Percentiles rank a stretch among this genome's conserved stretches.
phyloP scores from a whole-genome alignment of 1,140 invertebrate species.

The Mercenaria mercenaria region DNA sequence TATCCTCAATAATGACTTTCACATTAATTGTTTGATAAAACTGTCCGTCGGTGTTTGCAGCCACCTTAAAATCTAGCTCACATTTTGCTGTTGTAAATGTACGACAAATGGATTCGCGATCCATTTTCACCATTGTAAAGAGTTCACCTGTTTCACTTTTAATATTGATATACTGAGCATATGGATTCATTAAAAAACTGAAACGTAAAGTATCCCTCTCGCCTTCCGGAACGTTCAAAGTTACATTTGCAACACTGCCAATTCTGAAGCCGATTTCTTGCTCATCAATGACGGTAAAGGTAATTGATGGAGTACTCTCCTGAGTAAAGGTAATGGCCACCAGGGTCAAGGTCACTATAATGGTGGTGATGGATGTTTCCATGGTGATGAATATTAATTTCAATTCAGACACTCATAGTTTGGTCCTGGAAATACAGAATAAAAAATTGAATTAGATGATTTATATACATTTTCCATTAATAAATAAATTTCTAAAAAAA shows the following conservation, averaged over 20 bases:
- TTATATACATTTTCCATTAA: background rate
- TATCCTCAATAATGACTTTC: conserved; percentile 75
- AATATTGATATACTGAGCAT: conserved; percentile 24
- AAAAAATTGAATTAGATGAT: background rate
- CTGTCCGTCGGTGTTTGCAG: conserved; percentile 42
- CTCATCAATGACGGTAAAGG: conserved; percentile 44
- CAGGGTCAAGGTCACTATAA: conserved; percentile 13
- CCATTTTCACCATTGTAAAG: conserved; percentile 70
- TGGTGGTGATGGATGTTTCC: background rate
- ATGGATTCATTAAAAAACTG: background rate
- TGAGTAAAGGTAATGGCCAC: conserved; percentile 15
- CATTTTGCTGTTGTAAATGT: conserved; percentile 58
- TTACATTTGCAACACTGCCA: conserved; percentile 26
- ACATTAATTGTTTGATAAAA: conserved; percentile 49
- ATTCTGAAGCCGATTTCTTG: background rate
- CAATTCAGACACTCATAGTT: conserved; percentile 16
- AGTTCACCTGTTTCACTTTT: conserved; percentile 50
- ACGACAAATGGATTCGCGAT: conserved; percentile 76
- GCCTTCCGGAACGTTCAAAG: background rate
- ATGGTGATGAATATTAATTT: conserved; percentile 32
- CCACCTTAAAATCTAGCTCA: conserved; percentile 64
- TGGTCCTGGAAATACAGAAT: conserved; percentile 22
- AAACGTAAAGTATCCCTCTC: background rate
- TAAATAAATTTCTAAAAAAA: too few species aligned
- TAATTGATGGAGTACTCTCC: conserved; percentile 1